Percentiles rank a stretch among this genome's conserved stretches.
Conservation (phyloP, 2,888 invertebrate species). For the Heterodera filipjevi region DNA sequence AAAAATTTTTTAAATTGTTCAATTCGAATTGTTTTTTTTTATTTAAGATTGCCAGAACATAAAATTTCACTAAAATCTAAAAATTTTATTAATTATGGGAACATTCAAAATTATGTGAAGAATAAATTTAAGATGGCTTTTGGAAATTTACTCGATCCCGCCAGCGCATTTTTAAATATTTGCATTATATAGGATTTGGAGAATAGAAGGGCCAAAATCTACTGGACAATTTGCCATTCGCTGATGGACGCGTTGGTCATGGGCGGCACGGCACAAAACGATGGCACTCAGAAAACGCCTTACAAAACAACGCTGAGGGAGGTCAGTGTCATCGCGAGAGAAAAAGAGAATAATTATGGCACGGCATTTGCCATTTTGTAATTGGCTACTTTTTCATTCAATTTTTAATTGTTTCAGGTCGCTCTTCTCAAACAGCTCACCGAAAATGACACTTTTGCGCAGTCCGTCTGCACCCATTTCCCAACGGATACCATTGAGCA, state of each 20-base stretch:
- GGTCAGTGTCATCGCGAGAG: too few relatives aligned
- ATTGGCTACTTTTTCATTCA: neutral
- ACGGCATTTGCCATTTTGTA: neutral
- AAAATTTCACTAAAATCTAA: too few relatives aligned
- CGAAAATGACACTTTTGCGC: constrained; percentile 77
- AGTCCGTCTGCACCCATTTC: constrained; percentile 76
- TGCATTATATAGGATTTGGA: constrained; percentile 68
- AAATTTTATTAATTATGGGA: too few relatives aligned
- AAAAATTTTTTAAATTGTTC: too few relatives aligned
- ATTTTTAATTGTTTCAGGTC: constrained; percentile 69
- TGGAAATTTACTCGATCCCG: too few relatives aligned
- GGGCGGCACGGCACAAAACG: neutral
- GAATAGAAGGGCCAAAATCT: constrained; percentile 75
- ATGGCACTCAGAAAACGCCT: constrained; percentile 61
- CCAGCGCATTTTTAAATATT: too few relatives aligned
- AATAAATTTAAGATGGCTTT: too few relatives aligned
- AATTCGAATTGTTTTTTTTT: too few relatives aligned
- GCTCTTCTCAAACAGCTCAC: constrained; percentile 76
- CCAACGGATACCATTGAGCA: constrained; percentile 77
- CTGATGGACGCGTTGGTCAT: constrained; percentile 76
- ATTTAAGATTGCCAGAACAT: too few relatives aligned
- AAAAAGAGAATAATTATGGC: too few relatives aligned
- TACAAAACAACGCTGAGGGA: constrained; percentile 56
- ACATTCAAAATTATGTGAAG: too few relatives aligned
- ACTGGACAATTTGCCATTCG: constrained; percentile 92